A percentile compares a stretch with the other conserved stretches of the same genome.
Conservation (phyloP, 2,797 vertebrate species). For the Gallinago solitaria region DNA sequence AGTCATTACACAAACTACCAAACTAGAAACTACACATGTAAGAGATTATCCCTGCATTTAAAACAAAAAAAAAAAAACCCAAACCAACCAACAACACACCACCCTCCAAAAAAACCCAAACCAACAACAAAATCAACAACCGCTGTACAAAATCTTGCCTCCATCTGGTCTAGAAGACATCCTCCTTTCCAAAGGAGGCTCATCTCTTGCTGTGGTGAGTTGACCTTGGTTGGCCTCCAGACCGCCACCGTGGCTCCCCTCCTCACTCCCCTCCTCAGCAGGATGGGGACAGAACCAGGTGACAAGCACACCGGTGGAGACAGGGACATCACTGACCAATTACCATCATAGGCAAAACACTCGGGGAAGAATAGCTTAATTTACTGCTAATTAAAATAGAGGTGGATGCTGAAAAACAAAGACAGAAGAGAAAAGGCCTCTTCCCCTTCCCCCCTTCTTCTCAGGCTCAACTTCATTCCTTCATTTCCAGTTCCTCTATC, state of each 20-base stretch:
- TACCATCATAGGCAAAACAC: not conserved
- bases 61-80: not conserved
- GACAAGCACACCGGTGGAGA: no score
- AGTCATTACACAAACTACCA: not conserved
- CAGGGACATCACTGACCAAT: not conserved
- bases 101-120: no score
- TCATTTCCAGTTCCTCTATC: not conserved
- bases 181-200: not conserved
- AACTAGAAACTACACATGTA: not conserved
- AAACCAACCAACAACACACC: no score
- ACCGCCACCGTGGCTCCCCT: no score
- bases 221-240: not conserved
- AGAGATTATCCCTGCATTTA: not conserved
- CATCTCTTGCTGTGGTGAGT: not conserved
- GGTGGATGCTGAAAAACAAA: not conserved
- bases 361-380: rapidly evolving
- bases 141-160: not conserved
- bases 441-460: not conserved
- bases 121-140: not conserved
- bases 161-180: not conserved
- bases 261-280: not conserved
- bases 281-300: no score
- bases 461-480: not conserved
- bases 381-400: not conserved
- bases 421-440: not conserved